Evolutionary conservation across 2,888 invertebrate genomes (phyloP), one percentile per base, ranked within the genome.

Genomic region (Sericinus montela): DNA sequence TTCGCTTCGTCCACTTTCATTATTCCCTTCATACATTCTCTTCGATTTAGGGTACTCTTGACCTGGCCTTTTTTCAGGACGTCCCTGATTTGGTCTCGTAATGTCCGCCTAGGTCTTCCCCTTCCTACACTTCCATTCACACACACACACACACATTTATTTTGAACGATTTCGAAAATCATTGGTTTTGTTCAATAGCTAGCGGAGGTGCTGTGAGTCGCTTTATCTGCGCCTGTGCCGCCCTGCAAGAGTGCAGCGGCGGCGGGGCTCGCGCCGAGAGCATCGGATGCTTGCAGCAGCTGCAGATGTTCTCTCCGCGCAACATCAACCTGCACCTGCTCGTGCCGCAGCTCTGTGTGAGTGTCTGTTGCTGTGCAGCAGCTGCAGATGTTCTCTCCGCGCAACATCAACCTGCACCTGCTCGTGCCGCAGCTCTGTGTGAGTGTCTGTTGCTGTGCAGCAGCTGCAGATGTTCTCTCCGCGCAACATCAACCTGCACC

Each of bases 251-350:
- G 59, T 96, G 98, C 82, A 96, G 98, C 80, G 93, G 94, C 84
- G 95, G 97, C 3, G 91, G 96, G 51, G 98, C 98, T 3, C 96
- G 98, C 75, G 96, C 98, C 0, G 99, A 99, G 80, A 98, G 98
- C 8, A 95, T 97, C 13, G 95, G 96, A 29, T 99, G 99, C 66
- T 91, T 98, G 43, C 99, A 99, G 75, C 98, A 99, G 72, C 89
- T 99, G 63, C 99, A 99, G 89, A 91, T 99, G 79, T 99, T 99
- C 87, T 98, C 98, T 47, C 98, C 98, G 0, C 91, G 95, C 58
- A 97, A 98, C 75, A 97, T 98, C 55, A 97, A 98, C 82, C 90
- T 99, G 61, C 95, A 97, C 49, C 94, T 95, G 0, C 91, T 98
- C 30, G 98, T 98, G 60, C 98, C 97, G 35, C 95, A 95, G 43